Base-by-base conservation (phyloP, 2,797 vertebrate genomes). In the Argyrosomus regius region DNA sequence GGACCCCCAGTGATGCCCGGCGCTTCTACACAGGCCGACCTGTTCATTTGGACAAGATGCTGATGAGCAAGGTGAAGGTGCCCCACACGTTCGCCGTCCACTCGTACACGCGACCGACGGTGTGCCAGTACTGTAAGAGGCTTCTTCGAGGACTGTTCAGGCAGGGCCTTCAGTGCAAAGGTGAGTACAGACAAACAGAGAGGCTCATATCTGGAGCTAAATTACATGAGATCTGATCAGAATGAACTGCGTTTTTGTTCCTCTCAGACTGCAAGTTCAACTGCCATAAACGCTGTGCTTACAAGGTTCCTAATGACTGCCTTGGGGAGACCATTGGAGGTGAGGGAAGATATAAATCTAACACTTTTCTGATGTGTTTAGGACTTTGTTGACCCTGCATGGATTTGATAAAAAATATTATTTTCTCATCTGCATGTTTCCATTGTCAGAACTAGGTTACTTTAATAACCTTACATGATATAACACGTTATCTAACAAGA, bases 101-200 rank as follows among this genome's bases (percentile, higher is more conserved):
- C 91, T 97, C 97, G 1, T 98, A 98, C 91, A 98, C 97, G 0
- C 94, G 97, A 0, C 97, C 97, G 45, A 98, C 97, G 0, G 97
- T 98, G 80, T 98, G 97, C 83, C 97, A 98, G 94, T 97, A 94
- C 90, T 98, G 97, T 93, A 97, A 98, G 90, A 96, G 96, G 69
- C 96, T 98, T 10, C 96, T 98, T 1, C 93, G 97, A 60, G 97
- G 97, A 0, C 95, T 98, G 28, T 98, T 98, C 87, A 95, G 97
- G 46, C 97, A 98, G 83, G 97, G 97, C 39, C 95, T 98, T 5
- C 97, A 98, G 91, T 98, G 97, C 92, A 98, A 98, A 96, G 97
- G 97, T 97, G 80, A 91, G 93, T 0, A 0, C 54, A 52, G 41
- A 58, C 7, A 22, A 54, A 59, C 13, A 72, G 14, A 45, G 2